Percentiles rank a stretch among this genome's conserved stretches.
phyloP scores from a whole-genome alignment of 2,888 invertebrate species.

The Cancer borealis region DNA sequence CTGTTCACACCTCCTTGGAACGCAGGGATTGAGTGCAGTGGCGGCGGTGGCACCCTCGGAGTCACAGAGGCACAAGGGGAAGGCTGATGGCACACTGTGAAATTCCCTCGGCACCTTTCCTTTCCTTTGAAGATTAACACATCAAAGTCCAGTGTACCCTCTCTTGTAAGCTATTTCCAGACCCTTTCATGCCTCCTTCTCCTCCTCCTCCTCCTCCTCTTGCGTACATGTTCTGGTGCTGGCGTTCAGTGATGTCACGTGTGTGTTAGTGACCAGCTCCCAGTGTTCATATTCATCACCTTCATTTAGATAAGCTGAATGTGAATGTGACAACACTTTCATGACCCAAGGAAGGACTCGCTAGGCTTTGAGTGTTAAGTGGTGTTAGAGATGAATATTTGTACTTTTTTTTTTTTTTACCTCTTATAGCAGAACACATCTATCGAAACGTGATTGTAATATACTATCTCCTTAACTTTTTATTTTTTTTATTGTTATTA shows the following conservation, averaged over 20 bases:
- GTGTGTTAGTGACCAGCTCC: background rate
- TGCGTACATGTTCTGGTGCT: background rate
- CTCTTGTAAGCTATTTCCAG: background rate
- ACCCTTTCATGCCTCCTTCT: background rate
- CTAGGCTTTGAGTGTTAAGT: background rate
- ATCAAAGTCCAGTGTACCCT: background rate
- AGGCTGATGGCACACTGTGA: background rate
- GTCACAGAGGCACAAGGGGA: background rate
- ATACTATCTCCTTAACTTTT: too few species aligned
- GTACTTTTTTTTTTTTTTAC: background rate
- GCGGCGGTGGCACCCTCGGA: background rate
- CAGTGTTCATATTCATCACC: background rate
- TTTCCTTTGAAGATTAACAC: background rate
- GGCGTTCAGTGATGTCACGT: background rate
- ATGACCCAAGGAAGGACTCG: background rate
- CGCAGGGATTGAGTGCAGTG: background rate
- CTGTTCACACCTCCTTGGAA: background rate
- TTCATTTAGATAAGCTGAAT: background rate
- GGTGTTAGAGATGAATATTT: background rate
- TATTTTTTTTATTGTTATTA: too few species aligned
- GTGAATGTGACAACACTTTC: background rate
- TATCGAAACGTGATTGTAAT: too few species aligned
- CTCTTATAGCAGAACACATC: too few species aligned
- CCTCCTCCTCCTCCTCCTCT: background rate
- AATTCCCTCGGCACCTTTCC: background rate